Evolutionary conservation across 2,888 invertebrate species (phyloP), one percentile per base, ranked within the genome.

Genomic region (Hypomecis punctinalis): DNA sequence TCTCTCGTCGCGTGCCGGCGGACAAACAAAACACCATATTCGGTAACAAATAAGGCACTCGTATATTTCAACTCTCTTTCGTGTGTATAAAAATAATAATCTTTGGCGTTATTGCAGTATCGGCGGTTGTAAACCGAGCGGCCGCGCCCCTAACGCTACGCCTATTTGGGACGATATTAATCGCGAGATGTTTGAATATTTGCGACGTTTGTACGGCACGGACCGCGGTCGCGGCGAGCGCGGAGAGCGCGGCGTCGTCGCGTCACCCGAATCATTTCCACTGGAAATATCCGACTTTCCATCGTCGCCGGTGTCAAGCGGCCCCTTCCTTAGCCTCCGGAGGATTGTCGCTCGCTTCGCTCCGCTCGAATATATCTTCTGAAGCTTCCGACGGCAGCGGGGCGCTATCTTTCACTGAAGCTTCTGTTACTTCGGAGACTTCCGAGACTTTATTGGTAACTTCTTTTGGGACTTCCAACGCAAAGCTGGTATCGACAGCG

Each of bases 41-140:
- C 81, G 83, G 84, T 88, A 85, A 91, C 91, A 91, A 92, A 90
- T 91, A 93, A 92, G 92, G 93, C 93, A 92, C 92, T 91, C 89
- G 88, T 92, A 91, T 92, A 92, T 92, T 92, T 90, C 83, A 89
- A 82, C 77, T 86, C 83, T 74, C 73, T 77, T 33, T 48, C 43
- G 78, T 79, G 81, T 86, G 85, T 89, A 87, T 87, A 83, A 84
- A 86, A 79, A 84, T 82, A 79, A 84, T 82, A 84, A 88, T 91
- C 90, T 92, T 91, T 92, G 91, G 91, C 89, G 89, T 90, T 87
- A 79, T 49, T 51, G 36, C 77, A 77, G 56, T 62, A 63, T 69
- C 74, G 72, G 72, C 71, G 68, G 61, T 64, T 65, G 57, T 23
- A 5, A 37, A 63, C 46, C 57, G 11, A 54, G 67, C 69, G 65